Base-by-base conservation (phyloP, 2,888 invertebrate species). In the Myathropa florea region DNA sequence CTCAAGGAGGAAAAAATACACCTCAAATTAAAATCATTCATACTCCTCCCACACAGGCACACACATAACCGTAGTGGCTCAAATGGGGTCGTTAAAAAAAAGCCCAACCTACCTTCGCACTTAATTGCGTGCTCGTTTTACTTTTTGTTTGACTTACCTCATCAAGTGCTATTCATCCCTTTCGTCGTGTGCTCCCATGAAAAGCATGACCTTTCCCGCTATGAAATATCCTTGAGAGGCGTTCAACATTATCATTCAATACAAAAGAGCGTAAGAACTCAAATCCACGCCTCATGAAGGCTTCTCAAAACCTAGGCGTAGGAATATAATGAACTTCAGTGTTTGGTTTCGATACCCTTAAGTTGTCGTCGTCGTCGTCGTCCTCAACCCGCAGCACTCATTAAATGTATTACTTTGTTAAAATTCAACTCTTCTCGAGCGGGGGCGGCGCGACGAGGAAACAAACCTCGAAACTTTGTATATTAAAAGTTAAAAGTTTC, bases 401-500 rank as follows among this genome's bases (percentile, higher is more conserved):
- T 46, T 46, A 46, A 46, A 46, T 39, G 61, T 80, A 6, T 67
- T 53, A 18, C 30, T 28, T 24, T 28, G 26, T 61, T 33, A 18
- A 4, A 53, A 57, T 33, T 23, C 23, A 53, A 63, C 61, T 55
- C 59, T 59, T 36, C 26, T 12, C 24, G 18, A n/a, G 59, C 2
- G 0, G 46, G 0, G 46, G 18, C 18, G 9, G 18, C 39, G 39
- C 39, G 46, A 7, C 46, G 18, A 46, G 18, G 46, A 46, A 46
- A 18, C 46, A 46, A 46, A 46, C 46, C 46, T 46, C 46, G 24
- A 57, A 83, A 83, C 67, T 64, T 78, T 73, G 24, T 64, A 46
- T 26, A 83, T 83, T 73, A 73, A 83, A 83, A 78, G 55, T 76
- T 82, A 64, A 59, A 28, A 59, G 14, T 59, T 59, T 59, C 26